Evolutionary conservation across 2,888 invertebrate genomes (phyloP).

Genomic region (Pachymerium ferrugineum): DNA sequence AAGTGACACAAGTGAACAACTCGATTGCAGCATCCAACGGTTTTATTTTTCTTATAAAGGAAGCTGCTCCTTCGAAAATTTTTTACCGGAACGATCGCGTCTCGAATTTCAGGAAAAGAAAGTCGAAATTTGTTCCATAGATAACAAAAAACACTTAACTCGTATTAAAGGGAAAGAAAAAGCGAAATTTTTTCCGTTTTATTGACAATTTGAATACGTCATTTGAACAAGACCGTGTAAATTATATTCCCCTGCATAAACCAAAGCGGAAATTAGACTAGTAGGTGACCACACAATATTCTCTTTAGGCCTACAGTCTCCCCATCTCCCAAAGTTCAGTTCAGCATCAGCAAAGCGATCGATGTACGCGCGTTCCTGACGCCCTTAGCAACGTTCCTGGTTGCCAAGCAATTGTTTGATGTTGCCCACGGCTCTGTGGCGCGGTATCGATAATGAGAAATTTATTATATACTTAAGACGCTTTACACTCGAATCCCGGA

Average conservation of each 20-base stretch:
- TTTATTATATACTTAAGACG: slow-evolving; percentile 15
- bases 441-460: slow-evolving; percentile 24
- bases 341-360: slow-evolving; percentile 22
- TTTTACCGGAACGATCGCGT: no score
- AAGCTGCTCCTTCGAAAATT: background rate
- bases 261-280: background rate
- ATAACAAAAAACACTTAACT: background rate
- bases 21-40: background rate
- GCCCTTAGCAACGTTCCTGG: slow-evolving; percentile 15
- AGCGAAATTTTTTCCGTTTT: background rate
- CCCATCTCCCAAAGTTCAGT: background rate
- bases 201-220: background rate
- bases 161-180: background rate
- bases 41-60: background rate
- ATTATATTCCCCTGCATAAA: slow-evolving; percentile 17
- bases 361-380: slow-evolving; percentile 21
- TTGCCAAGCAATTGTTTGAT: slow-evolving; percentile 27
- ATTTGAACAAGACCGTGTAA: background rate
- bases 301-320: slow-evolving; percentile 6
- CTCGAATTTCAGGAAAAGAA: no score
- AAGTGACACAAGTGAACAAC: background rate
- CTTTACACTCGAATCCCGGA: slow-evolving; percentile 23
- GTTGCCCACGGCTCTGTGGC: slow-evolving; percentile 11
- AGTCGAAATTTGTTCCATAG: no score
- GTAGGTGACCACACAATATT: slow-evolving; percentile 18